These are phyloP conservation scores for Mythimna ferrago DNA, from an alignment of 2,888 invertebrate genomes.

Conservation along the genomic window DNA sequence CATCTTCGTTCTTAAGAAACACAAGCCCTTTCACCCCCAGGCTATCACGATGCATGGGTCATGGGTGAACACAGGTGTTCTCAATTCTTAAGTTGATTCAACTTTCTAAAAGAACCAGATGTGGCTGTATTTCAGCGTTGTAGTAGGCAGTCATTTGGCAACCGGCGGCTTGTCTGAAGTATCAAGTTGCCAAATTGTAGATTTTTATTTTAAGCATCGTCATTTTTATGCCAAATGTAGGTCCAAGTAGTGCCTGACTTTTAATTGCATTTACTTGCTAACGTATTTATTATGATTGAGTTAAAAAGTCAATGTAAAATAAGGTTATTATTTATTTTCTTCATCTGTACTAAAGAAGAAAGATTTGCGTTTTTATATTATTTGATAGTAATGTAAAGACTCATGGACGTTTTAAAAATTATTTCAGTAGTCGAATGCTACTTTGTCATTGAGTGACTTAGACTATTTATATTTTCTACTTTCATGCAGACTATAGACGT, in stretches of 20 bases:
- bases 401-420: too few relatives aligned
- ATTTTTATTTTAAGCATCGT: background rate
- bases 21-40: background rate
- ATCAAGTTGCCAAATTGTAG: slow-evolving; percentile 25
- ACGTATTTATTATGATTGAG: too few relatives aligned
- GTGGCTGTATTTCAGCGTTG: background rate
- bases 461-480: too few relatives aligned
- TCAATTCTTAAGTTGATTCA: background rate
- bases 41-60: slow-evolving; percentile 13
- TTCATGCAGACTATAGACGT: too few relatives aligned
- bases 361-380: too few relatives aligned
- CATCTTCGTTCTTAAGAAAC: background rate
- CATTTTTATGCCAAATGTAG: slow-evolving; percentile 19
- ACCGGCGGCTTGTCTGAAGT: background rate
- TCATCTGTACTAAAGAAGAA: too few relatives aligned
- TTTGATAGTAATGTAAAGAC: too few relatives aligned
- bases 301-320: too few relatives aligned
- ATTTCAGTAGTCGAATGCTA: too few relatives aligned
- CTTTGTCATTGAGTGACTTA: too few relatives aligned
- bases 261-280: slow-evolving; percentile 6
- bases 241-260: background rate
- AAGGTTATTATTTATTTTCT: too few relatives aligned
- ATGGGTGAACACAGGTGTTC: background rate
- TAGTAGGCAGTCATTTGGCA: slow-evolving; percentile 16
- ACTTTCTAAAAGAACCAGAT: background rate